phyloP scores from a whole-genome alignment of 2,888 invertebrate genomes.

The Hydroisotoma schaefferi region DNA sequence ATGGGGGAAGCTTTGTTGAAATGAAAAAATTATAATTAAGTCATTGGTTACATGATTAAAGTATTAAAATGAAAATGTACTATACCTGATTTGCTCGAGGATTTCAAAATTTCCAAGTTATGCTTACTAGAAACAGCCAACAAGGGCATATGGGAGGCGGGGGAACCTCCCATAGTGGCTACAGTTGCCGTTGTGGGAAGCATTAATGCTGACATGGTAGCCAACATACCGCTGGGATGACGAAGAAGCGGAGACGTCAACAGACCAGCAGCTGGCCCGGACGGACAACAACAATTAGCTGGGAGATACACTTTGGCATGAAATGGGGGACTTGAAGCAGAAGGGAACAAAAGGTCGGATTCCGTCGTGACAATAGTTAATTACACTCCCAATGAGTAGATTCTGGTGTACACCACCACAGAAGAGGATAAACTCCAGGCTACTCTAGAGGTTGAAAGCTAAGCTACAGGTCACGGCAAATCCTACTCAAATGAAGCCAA shows the following conservation, averaged over 20 bases:
- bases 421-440: too few species aligned
- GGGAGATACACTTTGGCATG: constrained; percentile 50
- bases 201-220: constrained; percentile 49
- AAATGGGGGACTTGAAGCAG: constrained; percentile 43
- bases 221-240: constrained; percentile 48
- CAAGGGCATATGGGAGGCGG: constrained; percentile 42
- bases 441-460: too few species aligned
- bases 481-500: too few species aligned
- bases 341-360: constrained; percentile 46
- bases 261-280: constrained; percentile 48
- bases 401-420: neutral
- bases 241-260: constrained; percentile 48
- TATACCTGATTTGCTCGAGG: constrained; percentile 36
- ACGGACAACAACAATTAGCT: constrained; percentile 49
- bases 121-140: constrained; percentile 42
- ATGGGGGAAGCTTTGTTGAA: too few species aligned
- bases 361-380: constrained; percentile 40
- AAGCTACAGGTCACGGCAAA: too few species aligned
- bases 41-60: too few species aligned
- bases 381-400: neutral
- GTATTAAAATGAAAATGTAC: too few species aligned
- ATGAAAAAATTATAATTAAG: too few species aligned
- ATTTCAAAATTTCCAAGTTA: constrained; percentile 24
- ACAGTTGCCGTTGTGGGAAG: constrained; percentile 48
- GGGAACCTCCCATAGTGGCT: constrained; percentile 41